Conservation (phyloP, 2,113 vertebrate genomes). For the Chitala chitala region DNA sequence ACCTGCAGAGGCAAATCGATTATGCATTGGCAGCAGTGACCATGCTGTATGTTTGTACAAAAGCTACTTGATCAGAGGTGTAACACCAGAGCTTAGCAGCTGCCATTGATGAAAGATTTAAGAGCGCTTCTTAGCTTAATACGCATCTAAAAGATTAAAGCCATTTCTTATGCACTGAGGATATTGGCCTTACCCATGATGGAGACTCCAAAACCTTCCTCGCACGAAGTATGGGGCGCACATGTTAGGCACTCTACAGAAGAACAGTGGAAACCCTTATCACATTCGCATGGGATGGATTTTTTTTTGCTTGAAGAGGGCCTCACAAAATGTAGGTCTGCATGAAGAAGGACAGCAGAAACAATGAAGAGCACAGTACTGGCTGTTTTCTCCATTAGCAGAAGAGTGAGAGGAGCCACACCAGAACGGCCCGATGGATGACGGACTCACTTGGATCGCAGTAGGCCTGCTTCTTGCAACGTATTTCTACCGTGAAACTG, state of each 20-base stretch:
- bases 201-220: slow-evolving; percentile 20
- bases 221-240: slow-evolving; percentile 33
- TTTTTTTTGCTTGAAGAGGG: not conserved
- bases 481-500: accelerated
- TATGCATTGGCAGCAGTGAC: not conserved
- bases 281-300: slow-evolving; percentile 34
- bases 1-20: slow-evolving; percentile 31
- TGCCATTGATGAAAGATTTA: too few relatives aligned
- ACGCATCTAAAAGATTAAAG: not conserved
- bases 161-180: not conserved
- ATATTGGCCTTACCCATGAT: slow-evolving; percentile 44
- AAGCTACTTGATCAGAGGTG: too few relatives aligned
- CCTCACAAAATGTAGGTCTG: slow-evolving; percentile 47
- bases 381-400: too few relatives aligned
- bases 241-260: slow-evolving; percentile 33
- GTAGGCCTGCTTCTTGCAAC: slow-evolving; percentile 45
- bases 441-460: slow-evolving; percentile 58
- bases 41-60: not conserved
- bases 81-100: too few relatives aligned
- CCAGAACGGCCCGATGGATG: not conserved
- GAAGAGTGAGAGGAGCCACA: not conserved
- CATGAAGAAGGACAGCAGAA: not conserved
- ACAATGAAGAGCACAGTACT: not conserved
- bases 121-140: too few relatives aligned
- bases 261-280: slow-evolving; percentile 49